Percentiles rank a stretch among this genome's conserved stretches.
Conservation (phyloP, 2,888 invertebrate genomes). For the Napeogenes sylphis region DNA sequence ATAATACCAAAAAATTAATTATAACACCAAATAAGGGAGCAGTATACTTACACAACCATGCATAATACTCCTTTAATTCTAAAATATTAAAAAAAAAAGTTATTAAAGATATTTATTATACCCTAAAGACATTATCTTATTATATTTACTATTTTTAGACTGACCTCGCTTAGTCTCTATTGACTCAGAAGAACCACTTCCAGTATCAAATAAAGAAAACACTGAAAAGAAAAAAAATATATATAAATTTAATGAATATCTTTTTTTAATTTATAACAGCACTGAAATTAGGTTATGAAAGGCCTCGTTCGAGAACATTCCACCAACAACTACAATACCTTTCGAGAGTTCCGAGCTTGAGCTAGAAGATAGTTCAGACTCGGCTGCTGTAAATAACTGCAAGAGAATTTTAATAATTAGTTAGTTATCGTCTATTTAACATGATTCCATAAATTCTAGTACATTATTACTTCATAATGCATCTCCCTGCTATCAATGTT, state of each 20-base stretch:
- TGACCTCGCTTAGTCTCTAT: conserved; percentile 19
- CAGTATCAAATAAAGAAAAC: conserved; percentile 24
- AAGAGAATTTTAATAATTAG: neutral
- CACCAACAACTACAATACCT: neutral
- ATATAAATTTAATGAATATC: too few relatives aligned
- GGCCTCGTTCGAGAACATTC: neutral
- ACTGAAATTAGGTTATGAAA: conserved; percentile 7
- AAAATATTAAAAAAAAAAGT: conserved; percentile 19
- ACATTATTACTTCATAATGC: too few relatives aligned
- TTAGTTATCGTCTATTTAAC: neutral
- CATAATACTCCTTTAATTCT: conserved; percentile 35
- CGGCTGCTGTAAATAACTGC: neutral
- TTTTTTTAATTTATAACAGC: neutral
- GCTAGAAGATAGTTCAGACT: conserved; percentile 1
- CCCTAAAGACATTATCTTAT: too few relatives aligned
- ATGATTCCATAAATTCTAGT: too few relatives aligned
- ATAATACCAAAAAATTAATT: too few relatives aligned
- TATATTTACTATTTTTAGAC: neutral
- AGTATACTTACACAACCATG: conserved; percentile 31
- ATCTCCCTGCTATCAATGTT: too few relatives aligned
- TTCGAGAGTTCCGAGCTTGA: conserved; percentile 2
- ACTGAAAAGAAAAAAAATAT: conserved; percentile 18
- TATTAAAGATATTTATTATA: neutral
- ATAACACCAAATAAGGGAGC: too few relatives aligned
- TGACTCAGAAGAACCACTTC: conserved; percentile 21